A percentile compares a stretch with the other conserved stretches of the same genome.
Evolutionary conservation across 2,797 vertebrate genomes (phyloP).

Genomic region (Glossophaga mutica): DNA sequence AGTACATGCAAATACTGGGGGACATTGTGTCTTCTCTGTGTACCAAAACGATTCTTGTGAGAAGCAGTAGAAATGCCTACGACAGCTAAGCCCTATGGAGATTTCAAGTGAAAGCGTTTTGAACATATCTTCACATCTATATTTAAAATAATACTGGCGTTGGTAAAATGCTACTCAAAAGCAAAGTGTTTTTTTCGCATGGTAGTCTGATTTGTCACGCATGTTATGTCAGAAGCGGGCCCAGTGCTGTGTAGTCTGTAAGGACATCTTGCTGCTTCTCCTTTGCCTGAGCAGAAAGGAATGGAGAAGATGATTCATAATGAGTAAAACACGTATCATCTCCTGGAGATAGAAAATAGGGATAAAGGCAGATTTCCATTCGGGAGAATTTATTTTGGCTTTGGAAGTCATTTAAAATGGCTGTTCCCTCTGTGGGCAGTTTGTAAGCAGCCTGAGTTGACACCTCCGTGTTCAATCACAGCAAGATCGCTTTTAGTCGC

Average conservation of each 20-base stretch:
- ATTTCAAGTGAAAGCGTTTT: not conserved
- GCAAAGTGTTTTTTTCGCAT: not conserved
- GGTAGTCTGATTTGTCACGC: not conserved
- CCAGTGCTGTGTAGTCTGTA: not conserved
- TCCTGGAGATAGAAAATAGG: conserved; percentile 63
- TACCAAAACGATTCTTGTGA: not conserved
- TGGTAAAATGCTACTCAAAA: not conserved
- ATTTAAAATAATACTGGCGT: not conserved
- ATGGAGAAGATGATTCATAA: conserved; percentile 63
- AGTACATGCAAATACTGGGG: not conserved
- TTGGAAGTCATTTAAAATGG: conserved; percentile 67
- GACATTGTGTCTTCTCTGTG: not conserved
- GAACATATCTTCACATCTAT: not conserved
- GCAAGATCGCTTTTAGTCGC: conserved; percentile 50
- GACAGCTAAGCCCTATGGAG: not conserved
- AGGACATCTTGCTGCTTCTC: not conserved
- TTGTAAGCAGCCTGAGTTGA: conserved; percentile 38
- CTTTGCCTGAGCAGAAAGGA: conserved; percentile 34
- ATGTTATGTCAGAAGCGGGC: not conserved
- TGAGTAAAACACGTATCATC: conserved; percentile 69
- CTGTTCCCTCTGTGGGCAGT: conserved; percentile 38
- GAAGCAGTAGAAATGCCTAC: not conserved
- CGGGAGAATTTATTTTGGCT: conserved; percentile 56
- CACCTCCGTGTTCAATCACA: conserved; percentile 54
- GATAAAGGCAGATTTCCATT: conserved; percentile 68